Evolutionary conservation across 2,113 vertebrate genomes (phyloP).

Genomic region (Melanerpes formicivorus): DNA sequence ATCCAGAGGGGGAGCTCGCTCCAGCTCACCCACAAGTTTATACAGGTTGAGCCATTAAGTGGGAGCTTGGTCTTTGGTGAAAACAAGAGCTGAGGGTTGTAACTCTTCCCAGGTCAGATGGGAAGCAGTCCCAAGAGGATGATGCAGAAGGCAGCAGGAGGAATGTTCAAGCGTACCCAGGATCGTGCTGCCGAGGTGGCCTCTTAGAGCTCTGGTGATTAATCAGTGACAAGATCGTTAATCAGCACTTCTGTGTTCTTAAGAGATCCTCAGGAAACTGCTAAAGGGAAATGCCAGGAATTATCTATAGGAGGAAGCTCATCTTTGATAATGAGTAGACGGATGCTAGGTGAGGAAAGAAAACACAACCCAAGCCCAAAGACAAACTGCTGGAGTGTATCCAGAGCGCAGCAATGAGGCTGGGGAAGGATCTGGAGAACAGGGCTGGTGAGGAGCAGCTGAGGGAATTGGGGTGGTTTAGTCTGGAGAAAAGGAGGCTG

Average conservation of each 20-base stretch:
- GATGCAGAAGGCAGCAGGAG: neutral
- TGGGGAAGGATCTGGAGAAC: too few relatives aligned
- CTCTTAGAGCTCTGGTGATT: conserved; percentile 18
- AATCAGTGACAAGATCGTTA: neutral
- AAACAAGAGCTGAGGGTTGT: conserved; percentile 31
- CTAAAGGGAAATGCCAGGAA: neutral
- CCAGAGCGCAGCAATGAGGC: too few relatives aligned
- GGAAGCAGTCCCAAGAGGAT: neutral
- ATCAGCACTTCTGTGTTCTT: conserved; percentile 1
- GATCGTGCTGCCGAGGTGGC: neutral
- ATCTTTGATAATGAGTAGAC: neutral
- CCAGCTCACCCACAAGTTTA: conserved; percentile 52
- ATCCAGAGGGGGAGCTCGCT: conserved; percentile 54
- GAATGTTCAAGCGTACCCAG: conserved; percentile 15
- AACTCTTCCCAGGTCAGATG: neutral
- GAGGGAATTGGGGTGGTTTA: too few relatives aligned
- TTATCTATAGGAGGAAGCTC: neutral
- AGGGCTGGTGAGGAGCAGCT: too few relatives aligned
- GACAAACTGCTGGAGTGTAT: neutral
- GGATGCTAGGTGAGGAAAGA: neutral
- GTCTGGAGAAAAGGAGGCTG: too few relatives aligned
- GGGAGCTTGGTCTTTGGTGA: neutral
- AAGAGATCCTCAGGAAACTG: neutral
- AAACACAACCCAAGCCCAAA: neutral
- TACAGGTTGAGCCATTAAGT: conserved; percentile 34